Conservation (phyloP, 2,113 vertebrate species). For the Erythrocercus mccallii region DNA sequence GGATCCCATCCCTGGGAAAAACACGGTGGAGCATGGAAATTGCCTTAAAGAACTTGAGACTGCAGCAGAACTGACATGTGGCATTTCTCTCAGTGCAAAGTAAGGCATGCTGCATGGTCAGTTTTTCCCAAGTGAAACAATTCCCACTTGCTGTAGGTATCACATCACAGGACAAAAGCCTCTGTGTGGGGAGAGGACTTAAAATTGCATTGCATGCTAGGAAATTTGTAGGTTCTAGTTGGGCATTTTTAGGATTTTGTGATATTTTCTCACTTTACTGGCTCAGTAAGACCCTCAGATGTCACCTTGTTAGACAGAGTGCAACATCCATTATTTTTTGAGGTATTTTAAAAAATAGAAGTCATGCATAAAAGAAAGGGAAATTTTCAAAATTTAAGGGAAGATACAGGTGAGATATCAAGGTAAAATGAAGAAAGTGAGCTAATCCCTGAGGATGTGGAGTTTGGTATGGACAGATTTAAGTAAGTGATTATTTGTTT, state of each 20-base stretch:
- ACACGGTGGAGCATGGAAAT: slow-evolving; percentile 33
- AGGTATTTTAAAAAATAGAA: not conserved
- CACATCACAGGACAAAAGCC: slow-evolving; percentile 7
- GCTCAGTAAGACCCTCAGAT: not conserved
- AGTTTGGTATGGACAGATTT: not conserved
- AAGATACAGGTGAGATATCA: not conserved
- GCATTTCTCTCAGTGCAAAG: slow-evolving; percentile 18
- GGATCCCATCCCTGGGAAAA: slow-evolving; percentile 34
- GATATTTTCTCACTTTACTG: not conserved
- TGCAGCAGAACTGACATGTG: slow-evolving; percentile 28
- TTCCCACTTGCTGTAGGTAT: slow-evolving; percentile 16
- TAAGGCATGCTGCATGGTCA: not conserved
- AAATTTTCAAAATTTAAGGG: not conserved
- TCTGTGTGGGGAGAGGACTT: not conserved
- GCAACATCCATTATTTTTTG: not conserved
- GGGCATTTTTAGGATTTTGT: not conserved
- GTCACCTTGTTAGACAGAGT: not conserved
- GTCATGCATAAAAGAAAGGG: not conserved
- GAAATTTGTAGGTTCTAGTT: not conserved
- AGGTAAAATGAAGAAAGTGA: not conserved
- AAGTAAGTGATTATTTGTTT: not conserved
- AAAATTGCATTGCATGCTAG: fast-evolving
- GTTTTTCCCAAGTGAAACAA: slow-evolving; percentile 30
- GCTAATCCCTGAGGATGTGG: not conserved
- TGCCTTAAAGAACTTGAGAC: slow-evolving; percentile 38